Base-by-base conservation (phyloP, 1,140 invertebrate genomes). In the Drosophila baimaii region DNA sequence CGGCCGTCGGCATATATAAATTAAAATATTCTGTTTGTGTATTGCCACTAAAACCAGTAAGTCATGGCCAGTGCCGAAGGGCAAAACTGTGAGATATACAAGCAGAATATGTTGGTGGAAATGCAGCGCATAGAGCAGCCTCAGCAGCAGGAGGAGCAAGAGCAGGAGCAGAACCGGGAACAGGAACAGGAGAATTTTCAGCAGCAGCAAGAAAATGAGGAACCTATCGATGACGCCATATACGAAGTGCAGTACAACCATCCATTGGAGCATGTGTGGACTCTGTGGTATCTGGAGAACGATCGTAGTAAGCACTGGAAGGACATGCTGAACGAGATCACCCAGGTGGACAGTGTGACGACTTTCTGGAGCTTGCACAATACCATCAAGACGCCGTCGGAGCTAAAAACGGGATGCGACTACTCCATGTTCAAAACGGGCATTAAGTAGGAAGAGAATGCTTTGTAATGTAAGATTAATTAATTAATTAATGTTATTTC, bases 291-390 rank as follows among this genome's bases (percentile, higher is more conserved):
- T 92, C 98, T 96, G 91, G 98, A 99, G 92, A 97, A 96, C 90
- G 97, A 98, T 92, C 95, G 96, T 81, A 95, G 93, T 59, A 97
- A 97, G 88, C 90, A 94, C 68, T 99, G 98, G 98, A 97, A 98
- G 92, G 96, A 98, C 77, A 98, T 98, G 93, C 94, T 98, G 62
- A 96, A 97, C 84, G 95, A 98, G 93, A 96, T 99, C 31, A 97
- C 96, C n/a, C 95, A 95, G 49, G 98, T 99, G 93, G 95, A 98
- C 90, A 99, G 97, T 37, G 98, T 99, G 17, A 98, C 99, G 95
- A 98, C 99, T 93, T 99, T 99, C 92, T 99, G 99, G 98, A 77
- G 83, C 91, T 93, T 99, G 59, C 99, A 98, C 93, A 99, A 99
- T 91, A 98, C 99, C 86, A 98, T 99, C 69, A 99, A 99, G 92